phyloP scores from a whole-genome alignment of 2,113 vertebrate genomes.

The Pica pica region DNA sequence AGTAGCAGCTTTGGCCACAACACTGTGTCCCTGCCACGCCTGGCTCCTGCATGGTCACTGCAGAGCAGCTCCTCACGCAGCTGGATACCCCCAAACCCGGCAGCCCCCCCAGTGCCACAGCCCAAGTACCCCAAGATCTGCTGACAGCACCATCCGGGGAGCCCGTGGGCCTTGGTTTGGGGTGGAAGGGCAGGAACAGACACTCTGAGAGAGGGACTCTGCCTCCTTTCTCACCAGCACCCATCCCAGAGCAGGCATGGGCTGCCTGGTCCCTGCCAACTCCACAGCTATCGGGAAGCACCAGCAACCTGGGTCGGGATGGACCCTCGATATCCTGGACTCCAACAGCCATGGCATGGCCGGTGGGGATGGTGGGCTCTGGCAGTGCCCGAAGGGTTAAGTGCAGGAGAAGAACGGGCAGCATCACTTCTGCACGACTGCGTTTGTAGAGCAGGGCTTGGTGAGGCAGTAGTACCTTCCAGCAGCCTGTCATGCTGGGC shows the following conservation, averaged over 20 bases:
- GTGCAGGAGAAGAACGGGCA: not conserved
- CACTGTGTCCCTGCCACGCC: rapidly evolving
- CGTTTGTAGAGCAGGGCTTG: conserved; percentile 63
- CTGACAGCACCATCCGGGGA: not conserved
- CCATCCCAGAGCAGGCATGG: not conserved
- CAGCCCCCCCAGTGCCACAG: not conserved
- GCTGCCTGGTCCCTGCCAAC: not conserved
- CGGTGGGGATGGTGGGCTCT: rapidly evolving
- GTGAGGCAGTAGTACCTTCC: conserved; percentile 35
- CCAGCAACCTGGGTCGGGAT: rapidly evolving
- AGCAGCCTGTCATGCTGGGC: conserved; percentile 19
- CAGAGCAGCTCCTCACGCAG: not conserved
- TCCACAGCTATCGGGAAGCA: rapidly evolving
- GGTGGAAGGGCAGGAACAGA: not conserved
- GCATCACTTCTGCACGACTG: conserved; percentile 67
- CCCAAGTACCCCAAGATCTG: not conserved
- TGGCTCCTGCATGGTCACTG: not conserved
- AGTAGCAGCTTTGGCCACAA: rapidly evolving
- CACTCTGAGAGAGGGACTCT: too few species aligned
- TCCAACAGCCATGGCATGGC: rapidly evolving
- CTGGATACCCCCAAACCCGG: rapidly evolving
- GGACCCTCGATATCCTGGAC: rapidly evolving
- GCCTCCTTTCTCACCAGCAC: not conserved
- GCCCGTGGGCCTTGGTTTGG: rapidly evolving
- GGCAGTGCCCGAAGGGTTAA: conserved; percentile 50